phyloP scores from a whole-genome alignment of 2,113 vertebrate species.

The Mesoclemmys tuberculata region DNA sequence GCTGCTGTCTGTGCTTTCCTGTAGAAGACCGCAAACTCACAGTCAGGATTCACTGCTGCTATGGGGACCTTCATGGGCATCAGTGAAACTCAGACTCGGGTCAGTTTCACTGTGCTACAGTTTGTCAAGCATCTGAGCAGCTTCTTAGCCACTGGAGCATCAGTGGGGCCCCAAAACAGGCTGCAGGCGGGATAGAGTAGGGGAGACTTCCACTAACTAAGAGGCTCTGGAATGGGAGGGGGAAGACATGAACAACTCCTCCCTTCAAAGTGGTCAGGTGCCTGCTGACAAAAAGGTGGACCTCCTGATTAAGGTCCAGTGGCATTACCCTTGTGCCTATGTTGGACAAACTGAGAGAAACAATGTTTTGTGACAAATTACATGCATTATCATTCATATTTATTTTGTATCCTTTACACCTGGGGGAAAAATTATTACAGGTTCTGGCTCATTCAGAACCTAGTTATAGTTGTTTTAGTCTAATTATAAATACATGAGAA shows the following conservation, averaged over 20 bases:
- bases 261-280: not conserved
- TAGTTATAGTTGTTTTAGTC: not conserved
- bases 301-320: too few relatives aligned
- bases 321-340: not conserved
- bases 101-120: not conserved
- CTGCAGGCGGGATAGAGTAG: too few relatives aligned
- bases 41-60: not conserved
- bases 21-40: not conserved
- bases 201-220: not conserved
- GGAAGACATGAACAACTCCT: not conserved
- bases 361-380: not conserved
- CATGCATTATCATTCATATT: too few relatives aligned
- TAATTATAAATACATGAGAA: too few relatives aligned
- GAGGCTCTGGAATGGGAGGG: not conserved
- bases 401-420: not conserved
- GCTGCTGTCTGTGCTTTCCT: not conserved
- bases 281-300: not conserved
- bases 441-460: not conserved
- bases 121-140: accelerated
- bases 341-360: not conserved
- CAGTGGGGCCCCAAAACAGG: too few relatives aligned
- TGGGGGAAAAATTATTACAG: not conserved
- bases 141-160: too few relatives aligned
- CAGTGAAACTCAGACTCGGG: not conserved
- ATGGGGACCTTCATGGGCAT: not conserved